Conservation (phyloP, 2,888 invertebrate genomes). For the Scaptomyza parva region DNA sequence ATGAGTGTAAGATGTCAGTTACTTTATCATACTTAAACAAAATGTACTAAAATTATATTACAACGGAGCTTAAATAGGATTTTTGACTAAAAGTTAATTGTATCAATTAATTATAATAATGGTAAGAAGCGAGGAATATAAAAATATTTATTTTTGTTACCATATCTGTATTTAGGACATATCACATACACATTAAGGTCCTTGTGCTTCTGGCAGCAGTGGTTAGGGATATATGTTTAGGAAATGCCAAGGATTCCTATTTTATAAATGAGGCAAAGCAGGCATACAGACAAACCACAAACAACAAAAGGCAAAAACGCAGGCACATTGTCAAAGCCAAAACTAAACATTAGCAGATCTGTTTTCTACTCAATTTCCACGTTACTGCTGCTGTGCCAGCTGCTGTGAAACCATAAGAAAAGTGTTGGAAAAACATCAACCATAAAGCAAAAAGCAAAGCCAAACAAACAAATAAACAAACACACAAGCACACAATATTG, state of each 20-base stretch:
- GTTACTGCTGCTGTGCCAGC: constrained; percentile 17
- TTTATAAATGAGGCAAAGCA: constrained; percentile 40
- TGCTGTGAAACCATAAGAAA: constrained; percentile 42
- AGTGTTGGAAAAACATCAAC: constrained; percentile 41
- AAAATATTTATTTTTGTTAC: too few species aligned
- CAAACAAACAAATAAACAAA: constrained; percentile 31
- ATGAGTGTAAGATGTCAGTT: neutral
- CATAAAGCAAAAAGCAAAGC: neutral
- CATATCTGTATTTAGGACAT: neutral
- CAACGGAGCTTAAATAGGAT: too few species aligned
- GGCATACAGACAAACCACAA: neutral
- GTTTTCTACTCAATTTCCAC: neutral
- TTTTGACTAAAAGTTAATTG: too few species aligned
- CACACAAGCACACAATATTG: constrained; percentile 22
- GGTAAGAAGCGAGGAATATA: too few species aligned
- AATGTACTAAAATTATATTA: too few species aligned
- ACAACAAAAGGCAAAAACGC: neutral
- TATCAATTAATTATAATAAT: too few species aligned
- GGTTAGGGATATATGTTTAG: constrained; percentile 38
- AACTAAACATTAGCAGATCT: constrained; percentile 9
- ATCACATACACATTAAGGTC: neutral
- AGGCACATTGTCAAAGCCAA: constrained; percentile 15
- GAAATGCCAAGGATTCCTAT: constrained; percentile 40
- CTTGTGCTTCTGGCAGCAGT: neutral
- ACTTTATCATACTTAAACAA: neutral